Evolutionary conservation across 2,113 vertebrate species (phyloP).

Genomic region (Lagenorhynchus albirostris): DNA sequence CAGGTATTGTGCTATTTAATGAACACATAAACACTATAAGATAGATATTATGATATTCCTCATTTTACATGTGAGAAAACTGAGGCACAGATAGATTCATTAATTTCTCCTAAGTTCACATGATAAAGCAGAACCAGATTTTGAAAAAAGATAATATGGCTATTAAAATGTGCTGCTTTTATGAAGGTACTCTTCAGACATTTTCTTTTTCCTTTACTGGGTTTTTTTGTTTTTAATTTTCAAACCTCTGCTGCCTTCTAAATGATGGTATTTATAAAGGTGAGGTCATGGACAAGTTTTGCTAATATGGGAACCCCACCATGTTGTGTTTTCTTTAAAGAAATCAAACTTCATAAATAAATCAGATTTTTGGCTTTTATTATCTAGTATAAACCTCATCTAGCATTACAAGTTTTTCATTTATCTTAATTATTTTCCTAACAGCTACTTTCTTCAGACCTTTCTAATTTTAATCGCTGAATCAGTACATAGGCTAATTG

Average conservation of each 20-base stretch:
- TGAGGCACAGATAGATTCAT: neutral
- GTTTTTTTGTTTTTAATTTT: neutral
- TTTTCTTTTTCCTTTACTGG: neutral
- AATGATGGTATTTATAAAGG: neutral
- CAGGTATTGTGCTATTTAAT: neutral
- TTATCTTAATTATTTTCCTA: neutral
- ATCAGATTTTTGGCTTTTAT: neutral
- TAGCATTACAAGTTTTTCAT: neutral
- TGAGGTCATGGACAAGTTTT: neutral
- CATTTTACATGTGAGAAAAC: neutral
- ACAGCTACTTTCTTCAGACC: neutral
- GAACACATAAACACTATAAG: neutral
- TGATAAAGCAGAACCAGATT: neutral
- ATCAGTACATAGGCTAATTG: neutral
- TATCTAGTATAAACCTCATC: neutral
- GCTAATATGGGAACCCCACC: neutral
- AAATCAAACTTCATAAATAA: neutral
- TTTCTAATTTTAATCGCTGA: neutral
- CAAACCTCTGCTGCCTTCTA: neutral
- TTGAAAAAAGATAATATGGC: neutral
- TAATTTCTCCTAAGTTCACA: neutral
- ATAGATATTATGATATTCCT: neutral
- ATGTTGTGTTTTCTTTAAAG: neutral
- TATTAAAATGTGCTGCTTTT: neutral
- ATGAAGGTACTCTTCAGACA: neutral